These are phyloP conservation scores for Labia minor DNA, from an alignment of 2,888 invertebrate genomes.

Conservation along the genomic window DNA sequence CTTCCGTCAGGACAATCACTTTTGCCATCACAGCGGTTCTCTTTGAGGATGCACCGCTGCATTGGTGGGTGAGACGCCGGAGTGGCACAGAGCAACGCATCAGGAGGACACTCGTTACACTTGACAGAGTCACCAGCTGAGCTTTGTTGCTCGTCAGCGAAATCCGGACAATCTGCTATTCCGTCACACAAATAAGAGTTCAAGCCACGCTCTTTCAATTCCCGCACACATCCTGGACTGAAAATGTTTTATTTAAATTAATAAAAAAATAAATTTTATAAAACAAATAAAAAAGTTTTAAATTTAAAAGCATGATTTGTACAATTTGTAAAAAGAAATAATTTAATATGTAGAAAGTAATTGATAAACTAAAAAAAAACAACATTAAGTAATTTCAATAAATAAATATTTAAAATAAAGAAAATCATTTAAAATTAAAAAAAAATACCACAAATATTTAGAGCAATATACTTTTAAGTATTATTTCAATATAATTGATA, in stretches of 20 bases:
- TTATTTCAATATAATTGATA: too few relatives aligned
- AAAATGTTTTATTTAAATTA: background rate
- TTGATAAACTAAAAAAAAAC: too few relatives aligned
- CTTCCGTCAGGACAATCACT: slow-evolving; percentile 76
- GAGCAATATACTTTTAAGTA: too few relatives aligned
- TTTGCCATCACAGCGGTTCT: slow-evolving; percentile 68
- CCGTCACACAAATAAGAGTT: slow-evolving; percentile 77
- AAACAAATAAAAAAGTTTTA: background rate
- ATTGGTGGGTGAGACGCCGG: slow-evolving; percentile 35
- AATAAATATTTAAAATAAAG: background rate
- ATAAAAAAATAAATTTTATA: background rate
- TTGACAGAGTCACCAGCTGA: slow-evolving; percentile 30
- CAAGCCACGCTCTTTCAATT: slow-evolving; percentile 60
- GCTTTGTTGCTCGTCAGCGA: slow-evolving; percentile 57
- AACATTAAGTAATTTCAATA: background rate
- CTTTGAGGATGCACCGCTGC: slow-evolving; percentile 58
- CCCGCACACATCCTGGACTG: slow-evolving; percentile 56
- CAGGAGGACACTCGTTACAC: slow-evolving; percentile 66
- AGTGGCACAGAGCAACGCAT: slow-evolving; percentile 66
- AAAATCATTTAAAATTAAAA: too few relatives aligned
- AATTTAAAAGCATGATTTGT: background rate
- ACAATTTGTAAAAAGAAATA: background rate
- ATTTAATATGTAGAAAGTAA: too few relatives aligned
- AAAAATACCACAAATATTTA: too few relatives aligned
- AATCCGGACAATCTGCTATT: slow-evolving; percentile 71